A percentile compares a stretch with the other conserved stretches of the same genome.
Evolutionary conservation across 2,888 invertebrate species (phyloP).

Genomic region (Cantharis rufa): DNA sequence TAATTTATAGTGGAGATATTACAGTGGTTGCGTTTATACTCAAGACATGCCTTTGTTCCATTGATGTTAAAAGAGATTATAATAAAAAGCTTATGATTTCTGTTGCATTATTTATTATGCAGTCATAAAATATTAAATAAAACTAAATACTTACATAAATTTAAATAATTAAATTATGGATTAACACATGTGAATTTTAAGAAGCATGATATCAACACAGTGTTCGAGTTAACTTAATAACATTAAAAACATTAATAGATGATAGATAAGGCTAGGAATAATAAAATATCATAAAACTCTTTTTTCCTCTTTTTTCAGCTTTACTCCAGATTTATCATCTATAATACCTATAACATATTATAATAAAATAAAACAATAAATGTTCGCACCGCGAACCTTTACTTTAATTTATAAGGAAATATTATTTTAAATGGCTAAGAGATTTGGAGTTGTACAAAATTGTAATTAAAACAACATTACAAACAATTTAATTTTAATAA

Average conservation of each 20-base stretch:
- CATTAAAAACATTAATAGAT: not conserved
- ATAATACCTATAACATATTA: too few species aligned
- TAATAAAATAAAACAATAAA: too few species aligned
- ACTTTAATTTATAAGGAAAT: too few species aligned
- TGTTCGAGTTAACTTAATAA: not conserved
- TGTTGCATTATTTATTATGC: not conserved
- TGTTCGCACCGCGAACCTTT: too few species aligned
- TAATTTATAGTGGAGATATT: conserved; percentile 20
- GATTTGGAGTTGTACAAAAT: too few species aligned
- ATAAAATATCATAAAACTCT: not conserved
- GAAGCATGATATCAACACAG: not conserved
- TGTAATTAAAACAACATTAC: too few species aligned
- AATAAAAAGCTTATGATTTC: not conserved
- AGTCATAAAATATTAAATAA: not conserved
- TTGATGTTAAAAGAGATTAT: conserved; percentile 1
- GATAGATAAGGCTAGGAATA: not conserved
- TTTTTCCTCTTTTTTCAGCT: too few species aligned
- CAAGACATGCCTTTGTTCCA: conserved; percentile 7
- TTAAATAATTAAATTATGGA: not conserved
- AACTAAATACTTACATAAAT: not conserved
- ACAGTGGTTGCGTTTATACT: conserved; percentile 18
- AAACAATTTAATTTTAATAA: too few species aligned
- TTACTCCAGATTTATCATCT: too few species aligned
- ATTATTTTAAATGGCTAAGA: too few species aligned
- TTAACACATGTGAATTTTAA: not conserved